Evolutionary conservation across 2,113 vertebrate genomes (phyloP), one percentile per base, ranked within the genome.

Genomic region (Vulpes vulpes): DNA sequence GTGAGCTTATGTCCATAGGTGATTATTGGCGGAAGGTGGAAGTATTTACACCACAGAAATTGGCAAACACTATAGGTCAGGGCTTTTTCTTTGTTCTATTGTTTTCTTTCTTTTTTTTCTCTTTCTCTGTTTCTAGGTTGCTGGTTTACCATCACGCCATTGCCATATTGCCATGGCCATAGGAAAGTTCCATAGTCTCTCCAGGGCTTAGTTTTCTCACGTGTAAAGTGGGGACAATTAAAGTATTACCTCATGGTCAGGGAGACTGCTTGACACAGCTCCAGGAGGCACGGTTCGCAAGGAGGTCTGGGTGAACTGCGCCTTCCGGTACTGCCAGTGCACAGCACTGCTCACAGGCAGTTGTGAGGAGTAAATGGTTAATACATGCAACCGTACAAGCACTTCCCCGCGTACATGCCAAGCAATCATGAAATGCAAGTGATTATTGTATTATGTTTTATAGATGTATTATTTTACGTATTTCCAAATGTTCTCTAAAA

Each of bases 401-500:
- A 30, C 14, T 60, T 62, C 57, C 2, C 55, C 9, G 35, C 49
- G 23, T 76, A 65, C 19, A n/a, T 22, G 17, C 60, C 32, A 89
- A 95, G 35, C 10, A n/a, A 32, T 55, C 57, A 65, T 8, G 71
- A 78, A 79, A 65, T 76, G 51, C 30, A 93, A 89, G 64, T 53
- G 60, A 32, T 85, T 43, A 10, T 64, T 84, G 59, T 14, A 14
- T 38, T 35, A 15, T 17, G 14, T 71, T 96, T 88, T 59, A 51
- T 16, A 85, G 81, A n/a, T 25, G 38, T 25, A 67, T 93, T 85
- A 85, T 67, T 84, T 96, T 55, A 78, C 57, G 25, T 73, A 10
- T 89, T 88, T 94, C 65, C 53, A 95, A 90, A 59, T 62, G 19
- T 17, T 84, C 25, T 80, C 19, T n/a, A 51, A 64, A 85, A 59